Conservation (phyloP, 1,140 invertebrate genomes). For the Branchinecta lindahli region DNA sequence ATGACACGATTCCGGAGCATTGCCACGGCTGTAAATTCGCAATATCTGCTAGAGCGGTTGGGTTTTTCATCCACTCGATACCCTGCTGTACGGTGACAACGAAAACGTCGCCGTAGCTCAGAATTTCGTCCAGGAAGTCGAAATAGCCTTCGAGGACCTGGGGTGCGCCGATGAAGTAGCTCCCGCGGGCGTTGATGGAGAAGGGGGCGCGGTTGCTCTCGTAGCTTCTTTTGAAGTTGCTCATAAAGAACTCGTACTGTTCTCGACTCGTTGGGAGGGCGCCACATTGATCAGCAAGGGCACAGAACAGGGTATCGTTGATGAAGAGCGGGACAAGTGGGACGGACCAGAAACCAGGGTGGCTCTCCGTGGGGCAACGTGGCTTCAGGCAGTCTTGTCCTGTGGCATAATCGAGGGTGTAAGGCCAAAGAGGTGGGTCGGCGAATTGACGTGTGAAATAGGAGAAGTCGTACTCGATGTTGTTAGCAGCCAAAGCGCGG, state of each 20-base stretch:
- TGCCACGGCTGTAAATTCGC: constrained; percentile 7
- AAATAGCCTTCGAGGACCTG: too few relatives aligned
- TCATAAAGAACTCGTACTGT: too few relatives aligned
- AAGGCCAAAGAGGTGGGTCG: constrained; percentile 15
- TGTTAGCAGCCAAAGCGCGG: not conserved
- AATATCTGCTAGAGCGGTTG: constrained; percentile 25
- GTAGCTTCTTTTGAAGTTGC: too few relatives aligned
- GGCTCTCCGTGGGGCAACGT: constrained; percentile 43
- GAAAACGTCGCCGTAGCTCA: constrained; percentile 21
- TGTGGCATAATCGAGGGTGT: constrained; percentile 10
- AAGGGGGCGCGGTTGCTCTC: too few relatives aligned
- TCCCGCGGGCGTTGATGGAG: too few relatives aligned
- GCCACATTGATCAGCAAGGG: too few relatives aligned
- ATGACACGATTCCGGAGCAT: not conserved
- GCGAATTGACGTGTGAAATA: not conserved
- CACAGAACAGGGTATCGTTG: too few relatives aligned
- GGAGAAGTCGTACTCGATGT: constrained; percentile 13
- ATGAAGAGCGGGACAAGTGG: constrained; percentile 27
- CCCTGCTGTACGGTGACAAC: constrained; percentile 24
- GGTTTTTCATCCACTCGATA: constrained; percentile 21
- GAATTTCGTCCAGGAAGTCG: constrained; percentile 21
- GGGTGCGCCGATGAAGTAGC: too few relatives aligned
- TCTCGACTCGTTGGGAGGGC: too few relatives aligned
- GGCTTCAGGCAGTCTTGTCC: constrained; percentile 42
- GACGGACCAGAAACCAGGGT: constrained; percentile 43